A percentile compares a stretch with the other conserved stretches of the same genome.
These are phyloP conservation scores for Ormyrus labotus DNA, from an alignment of 2,888 invertebrate species.

Conservation along the genomic window DNA sequence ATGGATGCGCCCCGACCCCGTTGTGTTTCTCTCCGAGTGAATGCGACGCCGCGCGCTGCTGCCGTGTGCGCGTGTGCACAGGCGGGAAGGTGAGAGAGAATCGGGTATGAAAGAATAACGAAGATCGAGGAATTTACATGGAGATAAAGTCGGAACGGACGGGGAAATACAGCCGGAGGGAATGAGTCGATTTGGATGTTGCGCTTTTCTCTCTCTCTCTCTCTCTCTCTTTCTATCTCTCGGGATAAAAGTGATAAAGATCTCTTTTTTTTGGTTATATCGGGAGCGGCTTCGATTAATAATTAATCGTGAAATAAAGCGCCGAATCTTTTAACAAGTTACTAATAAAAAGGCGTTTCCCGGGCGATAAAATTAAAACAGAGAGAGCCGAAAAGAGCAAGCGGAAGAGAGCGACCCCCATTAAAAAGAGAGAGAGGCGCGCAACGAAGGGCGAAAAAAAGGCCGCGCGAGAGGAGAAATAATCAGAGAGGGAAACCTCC, in stretches of 20 bases:
- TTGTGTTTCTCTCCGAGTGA: conserved; percentile 51
- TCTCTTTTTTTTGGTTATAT: too few species aligned
- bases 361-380: background rate
- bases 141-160: conserved; percentile 36
- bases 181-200: conserved; percentile 12
- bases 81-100: conserved; percentile 56
- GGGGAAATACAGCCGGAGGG: background rate
- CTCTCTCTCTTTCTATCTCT: too few species aligned
- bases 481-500: conserved; percentile 38
- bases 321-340: background rate
- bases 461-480: conserved; percentile 21
- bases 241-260: too few species aligned
- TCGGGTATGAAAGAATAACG: conserved; percentile 53
- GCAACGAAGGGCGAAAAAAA: background rate
- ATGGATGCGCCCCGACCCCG: conserved; percentile 62
- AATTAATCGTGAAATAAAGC: too few species aligned
- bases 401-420: background rate
- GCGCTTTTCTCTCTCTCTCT: background rate
- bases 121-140: conserved; percentile 43
- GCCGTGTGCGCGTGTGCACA: conserved; percentile 49
- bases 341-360: background rate
- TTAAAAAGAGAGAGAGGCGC: too few species aligned
- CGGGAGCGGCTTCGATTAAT: too few species aligned
- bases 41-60: background rate
- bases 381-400: conserved; percentile 1